These are phyloP conservation scores for Actinernus sp. DNA, from an alignment of 92 coral and sea anemone genomes.

Conservation along the genomic window DNA sequence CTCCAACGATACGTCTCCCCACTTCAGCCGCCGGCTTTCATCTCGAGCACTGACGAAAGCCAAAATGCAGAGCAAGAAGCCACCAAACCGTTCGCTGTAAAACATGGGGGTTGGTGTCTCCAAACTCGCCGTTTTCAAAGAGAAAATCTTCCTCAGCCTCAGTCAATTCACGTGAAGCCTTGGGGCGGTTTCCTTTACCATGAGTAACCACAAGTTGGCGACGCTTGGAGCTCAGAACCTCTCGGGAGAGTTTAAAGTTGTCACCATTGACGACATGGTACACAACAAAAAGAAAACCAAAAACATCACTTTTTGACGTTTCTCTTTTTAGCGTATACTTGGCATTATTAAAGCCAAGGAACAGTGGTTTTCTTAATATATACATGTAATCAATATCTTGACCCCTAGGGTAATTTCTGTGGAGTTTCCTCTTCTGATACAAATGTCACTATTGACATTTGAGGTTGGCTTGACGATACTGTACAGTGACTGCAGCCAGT, in stretches of 20 bases:
- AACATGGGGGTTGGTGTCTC: conserved; percentile 10
- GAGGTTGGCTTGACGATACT: too few species aligned
- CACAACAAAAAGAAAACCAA: too few species aligned
- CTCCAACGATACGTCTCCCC: conserved; percentile 39
- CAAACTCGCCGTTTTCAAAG: conserved; percentile 13
- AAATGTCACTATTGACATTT: too few species aligned
- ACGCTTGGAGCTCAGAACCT: conserved; percentile 1
- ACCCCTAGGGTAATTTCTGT: too few species aligned
- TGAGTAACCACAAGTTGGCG: background rate
- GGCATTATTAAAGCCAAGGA: too few species aligned
- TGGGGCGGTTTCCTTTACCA: conserved; percentile 18
- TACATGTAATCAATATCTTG: too few species aligned
- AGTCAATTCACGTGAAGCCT: conserved; percentile 25
- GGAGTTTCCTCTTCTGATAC: too few species aligned
- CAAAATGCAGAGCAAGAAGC: conserved; percentile 38
- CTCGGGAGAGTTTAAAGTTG: background rate
- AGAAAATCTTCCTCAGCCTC: conserved; percentile 20
- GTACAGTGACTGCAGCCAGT: too few species aligned
- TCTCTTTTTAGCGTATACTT: too few species aligned
- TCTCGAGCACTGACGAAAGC: conserved; percentile 53
- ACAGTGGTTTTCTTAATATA: too few species aligned
- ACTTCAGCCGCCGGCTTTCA: conserved; percentile 30
- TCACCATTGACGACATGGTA: too few species aligned
- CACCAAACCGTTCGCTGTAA: conserved; percentile 30
- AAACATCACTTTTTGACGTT: too few species aligned